phyloP scores from a whole-genome alignment of 2,113 vertebrate genomes.

The Bucco capensis region DNA sequence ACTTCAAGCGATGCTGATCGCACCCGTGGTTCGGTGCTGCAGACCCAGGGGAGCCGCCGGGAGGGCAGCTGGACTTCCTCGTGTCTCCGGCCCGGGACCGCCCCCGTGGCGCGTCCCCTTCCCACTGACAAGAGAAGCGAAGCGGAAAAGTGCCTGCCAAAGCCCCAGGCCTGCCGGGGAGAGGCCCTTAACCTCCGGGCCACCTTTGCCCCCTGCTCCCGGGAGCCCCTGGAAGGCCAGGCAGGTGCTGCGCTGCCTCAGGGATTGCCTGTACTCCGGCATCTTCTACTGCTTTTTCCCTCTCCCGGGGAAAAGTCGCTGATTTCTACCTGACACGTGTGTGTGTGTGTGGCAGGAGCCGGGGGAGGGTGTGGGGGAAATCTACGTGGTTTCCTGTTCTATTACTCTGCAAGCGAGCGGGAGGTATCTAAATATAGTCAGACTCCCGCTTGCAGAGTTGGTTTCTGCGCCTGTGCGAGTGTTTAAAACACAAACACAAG shows the following conservation, averaged over 20 bases:
- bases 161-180: neutral
- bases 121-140: neutral
- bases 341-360: fast-evolving
- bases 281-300: neutral
- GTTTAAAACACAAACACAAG: neutral
- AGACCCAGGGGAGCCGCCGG: neutral
- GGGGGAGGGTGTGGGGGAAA: neutral
- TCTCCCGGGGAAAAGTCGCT: neutral
- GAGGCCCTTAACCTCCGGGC: conserved; percentile 35
- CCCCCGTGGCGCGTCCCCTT: neutral
- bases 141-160: neutral
- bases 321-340: neutral
- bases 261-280: neutral
- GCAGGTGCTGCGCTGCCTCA: conserved; percentile 14
- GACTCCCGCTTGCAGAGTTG: neutral
- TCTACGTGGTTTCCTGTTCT: neutral
- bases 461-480: neutral
- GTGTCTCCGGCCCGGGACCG: neutral
- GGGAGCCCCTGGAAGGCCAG: neutral
- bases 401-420: neutral
- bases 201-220: conserved; percentile 42
- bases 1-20: neutral
- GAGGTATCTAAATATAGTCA: conserved; percentile 8
- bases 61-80: neutral
- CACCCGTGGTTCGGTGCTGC: neutral